Evolutionary conservation across 2,888 invertebrate genomes (phyloP).

Genomic region (Ellobium chinense): DNA sequence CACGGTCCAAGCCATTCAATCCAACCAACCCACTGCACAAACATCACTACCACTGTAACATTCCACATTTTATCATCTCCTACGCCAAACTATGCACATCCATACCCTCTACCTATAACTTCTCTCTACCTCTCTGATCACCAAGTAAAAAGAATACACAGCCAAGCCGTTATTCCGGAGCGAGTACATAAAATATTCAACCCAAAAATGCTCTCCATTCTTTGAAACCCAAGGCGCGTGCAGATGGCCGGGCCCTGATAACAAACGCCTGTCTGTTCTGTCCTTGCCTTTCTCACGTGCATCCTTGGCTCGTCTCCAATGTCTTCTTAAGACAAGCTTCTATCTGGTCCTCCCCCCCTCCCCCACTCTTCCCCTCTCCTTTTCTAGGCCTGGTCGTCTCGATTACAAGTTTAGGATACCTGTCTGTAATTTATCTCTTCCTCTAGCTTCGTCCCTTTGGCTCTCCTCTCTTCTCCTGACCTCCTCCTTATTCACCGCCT

Average conservation of each 20-base stretch:
- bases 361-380: constrained; percentile 3
- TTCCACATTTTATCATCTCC: too few relatives aligned
- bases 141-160: too few relatives aligned
- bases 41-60: too few relatives aligned
- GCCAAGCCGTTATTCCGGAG: neutral
- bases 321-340: neutral
- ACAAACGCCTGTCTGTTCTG: neutral
- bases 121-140: too few relatives aligned
- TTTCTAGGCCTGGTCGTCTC: neutral
- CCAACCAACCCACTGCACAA: too few relatives aligned
- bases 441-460: neutral
- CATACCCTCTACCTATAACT: too few relatives aligned
- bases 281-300: constrained; percentile 12
- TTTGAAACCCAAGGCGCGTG: neutral
- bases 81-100: too few relatives aligned
- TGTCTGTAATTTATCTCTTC: neutral
- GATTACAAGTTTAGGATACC: neutral
- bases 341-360: neutral
- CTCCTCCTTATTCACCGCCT: neutral
- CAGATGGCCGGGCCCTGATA: constrained; percentile 13
- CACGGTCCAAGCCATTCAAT: too few relatives aligned
- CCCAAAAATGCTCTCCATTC: neutral
- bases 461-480: neutral
- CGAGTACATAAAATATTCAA: neutral
- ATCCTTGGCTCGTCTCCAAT: constrained; percentile 16